These are phyloP conservation scores for Fulmarus glacialis DNA, from an alignment of 2,113 vertebrate species.

Conservation along the genomic window DNA sequence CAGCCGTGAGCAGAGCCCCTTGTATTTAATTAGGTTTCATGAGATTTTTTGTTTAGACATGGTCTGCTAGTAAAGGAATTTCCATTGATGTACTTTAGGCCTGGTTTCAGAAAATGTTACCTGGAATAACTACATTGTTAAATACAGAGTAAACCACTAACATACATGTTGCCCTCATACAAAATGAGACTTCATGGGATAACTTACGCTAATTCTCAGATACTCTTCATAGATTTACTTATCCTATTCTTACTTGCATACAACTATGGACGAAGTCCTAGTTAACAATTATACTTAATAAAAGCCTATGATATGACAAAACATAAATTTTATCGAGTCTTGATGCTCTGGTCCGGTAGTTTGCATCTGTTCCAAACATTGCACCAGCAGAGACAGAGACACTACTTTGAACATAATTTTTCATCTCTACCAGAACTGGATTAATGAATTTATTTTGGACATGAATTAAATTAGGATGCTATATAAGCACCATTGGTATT, in stretches of 20 bases:
- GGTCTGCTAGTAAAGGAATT: background rate
- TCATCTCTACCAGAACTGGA: background rate
- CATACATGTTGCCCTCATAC: fast-evolving
- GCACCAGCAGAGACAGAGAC: background rate
- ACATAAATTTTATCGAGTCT: background rate
- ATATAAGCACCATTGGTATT: background rate
- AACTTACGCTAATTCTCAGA: background rate
- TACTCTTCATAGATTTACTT: background rate
- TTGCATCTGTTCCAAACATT: background rate
- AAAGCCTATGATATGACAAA: background rate
- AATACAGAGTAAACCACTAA: background rate
- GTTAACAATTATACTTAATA: background rate
- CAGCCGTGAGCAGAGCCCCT: background rate
- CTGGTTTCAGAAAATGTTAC: background rate
- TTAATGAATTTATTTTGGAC: background rate
- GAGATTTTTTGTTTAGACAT: background rate
- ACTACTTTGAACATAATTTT: background rate
- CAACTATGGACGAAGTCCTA: background rate
- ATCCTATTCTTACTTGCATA: background rate
- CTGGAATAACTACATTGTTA: background rate
- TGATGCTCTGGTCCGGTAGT: background rate
- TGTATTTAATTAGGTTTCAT: background rate
- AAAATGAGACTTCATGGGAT: background rate
- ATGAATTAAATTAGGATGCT: background rate
- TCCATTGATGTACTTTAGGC: background rate